phyloP scores from a whole-genome alignment of 2,888 invertebrate species.

The Pilophorus perplexus region DNA sequence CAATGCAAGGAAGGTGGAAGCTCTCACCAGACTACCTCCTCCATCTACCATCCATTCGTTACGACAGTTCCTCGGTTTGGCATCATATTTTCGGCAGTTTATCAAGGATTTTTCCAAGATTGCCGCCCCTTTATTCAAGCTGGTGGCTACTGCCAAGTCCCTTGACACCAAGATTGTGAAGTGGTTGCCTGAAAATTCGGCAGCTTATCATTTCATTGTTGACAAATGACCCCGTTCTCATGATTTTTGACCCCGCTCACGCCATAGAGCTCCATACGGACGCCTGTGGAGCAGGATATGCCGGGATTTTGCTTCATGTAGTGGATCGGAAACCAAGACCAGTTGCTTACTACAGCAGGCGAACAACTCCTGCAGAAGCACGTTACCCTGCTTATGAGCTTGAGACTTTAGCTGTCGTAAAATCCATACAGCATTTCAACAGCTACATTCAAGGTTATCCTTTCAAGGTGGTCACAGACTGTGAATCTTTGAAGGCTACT shows the following conservation, averaged over 20 bases:
- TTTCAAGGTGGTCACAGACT: neutral
- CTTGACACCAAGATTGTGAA: neutral
- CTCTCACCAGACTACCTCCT: conserved; percentile 6
- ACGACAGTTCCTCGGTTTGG: conserved; percentile 12
- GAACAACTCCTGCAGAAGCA: conserved; percentile 3
- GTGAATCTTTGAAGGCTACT: neutral
- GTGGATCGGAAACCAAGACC: conserved; percentile 1
- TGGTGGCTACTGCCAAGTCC: neutral
- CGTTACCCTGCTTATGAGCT: conserved; percentile 10
- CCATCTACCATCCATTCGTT: conserved; percentile 4
- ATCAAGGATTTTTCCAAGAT: conserved; percentile 5
- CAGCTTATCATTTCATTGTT: neutral
- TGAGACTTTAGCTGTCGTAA: conserved; percentile 3
- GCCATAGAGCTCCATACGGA: neutral
- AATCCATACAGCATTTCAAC: conserved; percentile 4
- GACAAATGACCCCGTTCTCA: neutral
- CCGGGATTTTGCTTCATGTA: neutral
- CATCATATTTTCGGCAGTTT: conserved; percentile 23
- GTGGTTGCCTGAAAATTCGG: neutral
- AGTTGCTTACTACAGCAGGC: conserved; percentile 8
- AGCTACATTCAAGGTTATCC: conserved; percentile 7
- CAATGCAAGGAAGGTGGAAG: conserved; percentile 15
- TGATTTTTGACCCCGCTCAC: neutral
- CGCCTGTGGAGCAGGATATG: neutral
- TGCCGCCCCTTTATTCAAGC: conserved; percentile 9